A percentile compares a stretch with the other conserved stretches of the same genome.
Conservation (phyloP, 2,888 invertebrate species). For the Pyrochroa serraticornis region DNA sequence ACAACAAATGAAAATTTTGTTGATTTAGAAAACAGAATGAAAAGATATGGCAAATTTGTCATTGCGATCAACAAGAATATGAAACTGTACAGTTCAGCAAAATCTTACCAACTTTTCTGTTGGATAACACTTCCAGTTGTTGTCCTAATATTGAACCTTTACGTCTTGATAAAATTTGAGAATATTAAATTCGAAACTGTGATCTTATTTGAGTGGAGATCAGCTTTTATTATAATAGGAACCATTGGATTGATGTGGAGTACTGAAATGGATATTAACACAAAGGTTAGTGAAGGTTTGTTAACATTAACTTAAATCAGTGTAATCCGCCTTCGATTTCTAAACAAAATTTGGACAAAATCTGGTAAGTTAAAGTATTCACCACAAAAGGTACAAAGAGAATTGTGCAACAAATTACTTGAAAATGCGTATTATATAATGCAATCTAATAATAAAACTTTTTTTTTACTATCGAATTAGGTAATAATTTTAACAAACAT, state of each 20-base stretch:
- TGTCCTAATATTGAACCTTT: conserved; percentile 10
- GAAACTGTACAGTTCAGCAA: not conserved
- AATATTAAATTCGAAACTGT: not conserved
- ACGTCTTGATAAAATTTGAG: conserved; percentile 4
- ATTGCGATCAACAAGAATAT: not conserved
- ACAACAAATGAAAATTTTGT: too few species aligned
- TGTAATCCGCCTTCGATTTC: too few species aligned
- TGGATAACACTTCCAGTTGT: conserved; percentile 1
- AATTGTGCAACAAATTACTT: too few species aligned
- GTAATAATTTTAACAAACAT: too few species aligned
- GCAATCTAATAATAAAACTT: too few species aligned
- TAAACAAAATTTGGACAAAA: too few species aligned
- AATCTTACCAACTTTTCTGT: not conserved
- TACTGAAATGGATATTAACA: not conserved
- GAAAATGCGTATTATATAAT: too few species aligned
- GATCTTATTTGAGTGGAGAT: conserved; percentile 1
- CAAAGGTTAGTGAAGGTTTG: not conserved
- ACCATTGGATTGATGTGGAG: not conserved
- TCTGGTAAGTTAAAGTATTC: too few species aligned
- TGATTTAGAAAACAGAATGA: too few species aligned
- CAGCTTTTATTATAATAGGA: conserved; percentile 3
- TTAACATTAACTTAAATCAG: too few species aligned
- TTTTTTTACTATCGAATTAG: too few species aligned
- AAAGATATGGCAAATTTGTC: conserved; percentile 5
- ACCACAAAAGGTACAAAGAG: too few species aligned